A percentile compares a stretch with the other conserved stretches of the same genome.
Conservation (phyloP, 2,888 invertebrate genomes). For the Melieria picta region DNA sequence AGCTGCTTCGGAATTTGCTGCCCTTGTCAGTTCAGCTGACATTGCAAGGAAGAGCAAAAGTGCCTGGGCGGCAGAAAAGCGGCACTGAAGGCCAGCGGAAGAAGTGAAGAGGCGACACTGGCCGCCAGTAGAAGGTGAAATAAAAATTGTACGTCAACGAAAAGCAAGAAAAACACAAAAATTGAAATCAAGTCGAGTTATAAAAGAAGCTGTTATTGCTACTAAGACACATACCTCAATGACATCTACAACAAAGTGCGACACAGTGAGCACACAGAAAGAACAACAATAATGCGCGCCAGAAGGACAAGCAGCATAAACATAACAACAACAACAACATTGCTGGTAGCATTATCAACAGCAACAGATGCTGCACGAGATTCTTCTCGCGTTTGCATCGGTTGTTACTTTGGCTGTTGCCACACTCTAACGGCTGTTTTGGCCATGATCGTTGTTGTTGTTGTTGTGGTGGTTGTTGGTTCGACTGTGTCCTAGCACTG, state of each 20-base stretch:
- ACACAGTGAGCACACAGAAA: too few relatives aligned
- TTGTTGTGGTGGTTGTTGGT: background rate
- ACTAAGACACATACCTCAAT: conserved; percentile 26
- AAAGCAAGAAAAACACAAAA: background rate
- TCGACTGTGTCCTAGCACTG: background rate
- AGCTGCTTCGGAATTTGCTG: conserved; percentile 4
- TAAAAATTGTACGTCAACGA: background rate
- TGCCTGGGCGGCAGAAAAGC: background rate
- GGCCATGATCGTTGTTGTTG: too few relatives aligned
- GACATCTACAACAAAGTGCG: background rate
- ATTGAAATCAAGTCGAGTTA: background rate
- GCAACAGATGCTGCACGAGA: background rate
- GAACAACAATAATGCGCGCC: background rate
- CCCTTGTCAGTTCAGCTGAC: conserved; percentile 18
- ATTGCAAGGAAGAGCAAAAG: conserved; percentile 10
- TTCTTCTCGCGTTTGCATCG: too few relatives aligned
- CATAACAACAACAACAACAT: conserved; percentile 4
- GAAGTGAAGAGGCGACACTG: background rate
- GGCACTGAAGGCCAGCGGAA: background rate
- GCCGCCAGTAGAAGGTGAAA: background rate
- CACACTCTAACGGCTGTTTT: too few relatives aligned
- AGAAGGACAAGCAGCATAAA: background rate
- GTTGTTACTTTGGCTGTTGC: too few relatives aligned
- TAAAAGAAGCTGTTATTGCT: conserved; percentile 21
- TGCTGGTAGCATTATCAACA: background rate